These are phyloP conservation scores for Bos javanicus DNA, from an alignment of 2,113 vertebrate species.

Conservation along the genomic window DNA sequence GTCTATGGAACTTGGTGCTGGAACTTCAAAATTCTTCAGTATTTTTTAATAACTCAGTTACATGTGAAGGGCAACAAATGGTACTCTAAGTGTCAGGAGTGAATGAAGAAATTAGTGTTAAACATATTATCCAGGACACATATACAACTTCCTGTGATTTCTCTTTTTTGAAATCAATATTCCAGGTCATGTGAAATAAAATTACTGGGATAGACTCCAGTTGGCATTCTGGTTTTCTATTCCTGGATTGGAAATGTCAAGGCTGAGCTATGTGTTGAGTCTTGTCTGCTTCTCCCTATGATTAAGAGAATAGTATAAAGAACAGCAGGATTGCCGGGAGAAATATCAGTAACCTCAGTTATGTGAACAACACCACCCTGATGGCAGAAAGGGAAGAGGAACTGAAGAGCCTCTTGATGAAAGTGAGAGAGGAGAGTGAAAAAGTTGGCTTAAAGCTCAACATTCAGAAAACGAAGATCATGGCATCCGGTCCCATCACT, in stretches of 20 bases:
- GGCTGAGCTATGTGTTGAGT: background rate
- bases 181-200: background rate
- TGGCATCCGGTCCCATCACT: background rate
- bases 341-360: background rate
- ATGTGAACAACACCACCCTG: fast-evolving
- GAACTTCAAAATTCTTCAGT: background rate
- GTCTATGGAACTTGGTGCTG: background rate
- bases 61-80: background rate
- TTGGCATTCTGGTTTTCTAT: background rate
- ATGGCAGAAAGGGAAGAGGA: background rate
- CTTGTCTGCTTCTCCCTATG: background rate
- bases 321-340: background rate
- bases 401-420: background rate
- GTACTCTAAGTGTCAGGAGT: background rate
- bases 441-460: background rate
- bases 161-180: background rate
- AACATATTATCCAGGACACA: background rate
- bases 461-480: background rate
- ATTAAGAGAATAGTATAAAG: background rate
- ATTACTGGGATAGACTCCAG: background rate
- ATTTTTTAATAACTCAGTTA: background rate
- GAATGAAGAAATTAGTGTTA: background rate
- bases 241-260: background rate
- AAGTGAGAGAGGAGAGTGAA: background rate
- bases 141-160: background rate